These are phyloP conservation scores for Ernsta delagoae DNA, from an alignment of 2,888 invertebrate species.

Conservation along the genomic window DNA sequence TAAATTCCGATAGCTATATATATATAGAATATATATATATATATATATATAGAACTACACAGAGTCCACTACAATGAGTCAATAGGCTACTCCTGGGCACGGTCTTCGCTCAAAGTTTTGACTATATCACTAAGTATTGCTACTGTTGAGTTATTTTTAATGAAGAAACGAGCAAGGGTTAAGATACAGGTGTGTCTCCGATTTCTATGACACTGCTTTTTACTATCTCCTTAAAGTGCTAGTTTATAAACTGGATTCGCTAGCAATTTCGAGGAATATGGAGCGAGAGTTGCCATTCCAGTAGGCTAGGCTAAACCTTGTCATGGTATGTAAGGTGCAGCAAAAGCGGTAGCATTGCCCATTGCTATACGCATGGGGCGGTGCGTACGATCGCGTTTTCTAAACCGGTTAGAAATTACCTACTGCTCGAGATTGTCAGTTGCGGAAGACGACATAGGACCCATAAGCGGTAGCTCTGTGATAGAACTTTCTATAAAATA, in stretches of 20 bases:
- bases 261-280: conserved; percentile 30
- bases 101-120: neutral
- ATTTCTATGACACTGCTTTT: conserved; percentile 32
- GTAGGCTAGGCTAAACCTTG: conserved; percentile 30
- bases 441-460: conserved; percentile 79
- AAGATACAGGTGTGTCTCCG: conserved; percentile 13
- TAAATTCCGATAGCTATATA: neutral
- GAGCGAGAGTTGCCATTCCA: conserved; percentile 35
- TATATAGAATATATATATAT: too few relatives aligned
- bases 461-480: conserved; percentile 61
- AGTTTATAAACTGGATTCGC: conserved; percentile 34
- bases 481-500: conserved; percentile 61
- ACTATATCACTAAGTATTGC: neutral
- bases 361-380: conserved; percentile 45
- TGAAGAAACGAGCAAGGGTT: conserved; percentile 6
- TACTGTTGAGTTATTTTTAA: neutral
- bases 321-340: conserved; percentile 36
- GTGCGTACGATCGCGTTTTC: conserved; percentile 71
- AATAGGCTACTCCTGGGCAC: neutral
- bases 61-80: too few relatives aligned
- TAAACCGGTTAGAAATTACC: conserved; percentile 85
- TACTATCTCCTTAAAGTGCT: conserved; percentile 22
- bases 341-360: conserved; percentile 32
- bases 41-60: too few relatives aligned
- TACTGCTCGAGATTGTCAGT: conserved; percentile 81